A percentile compares a stretch with the other conserved stretches of the same genome.
Conservation (phyloP, 2,113 vertebrate genomes). For the Xenus cinereus region DNA sequence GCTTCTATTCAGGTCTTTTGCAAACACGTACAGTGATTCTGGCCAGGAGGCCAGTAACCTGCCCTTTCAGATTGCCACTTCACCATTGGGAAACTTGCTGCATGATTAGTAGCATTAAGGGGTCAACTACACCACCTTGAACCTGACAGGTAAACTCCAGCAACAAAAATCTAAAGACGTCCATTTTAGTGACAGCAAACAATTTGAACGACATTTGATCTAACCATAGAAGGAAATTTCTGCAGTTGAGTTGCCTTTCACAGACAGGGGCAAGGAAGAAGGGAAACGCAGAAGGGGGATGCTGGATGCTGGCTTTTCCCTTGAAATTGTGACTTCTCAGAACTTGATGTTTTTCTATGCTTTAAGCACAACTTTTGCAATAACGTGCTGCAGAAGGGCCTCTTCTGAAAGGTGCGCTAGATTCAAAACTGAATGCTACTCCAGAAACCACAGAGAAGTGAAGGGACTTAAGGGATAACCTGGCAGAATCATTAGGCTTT, state of each 20-base stretch:
- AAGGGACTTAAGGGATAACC: neutral
- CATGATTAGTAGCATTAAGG: neutral
- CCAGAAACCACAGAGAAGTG: neutral
- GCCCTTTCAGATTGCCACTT: neutral
- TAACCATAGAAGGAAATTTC: neutral
- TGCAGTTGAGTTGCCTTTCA: neutral
- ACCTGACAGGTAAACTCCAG: neutral
- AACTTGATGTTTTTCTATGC: neutral
- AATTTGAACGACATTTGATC: neutral
- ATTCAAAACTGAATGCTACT: neutral
- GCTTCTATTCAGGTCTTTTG: neutral
- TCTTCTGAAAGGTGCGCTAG: neutral
- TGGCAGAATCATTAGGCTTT: neutral
- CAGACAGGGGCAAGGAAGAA: neutral
- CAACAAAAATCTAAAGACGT: neutral
- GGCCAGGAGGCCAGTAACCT: neutral
- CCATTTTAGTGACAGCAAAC: conserved; percentile 10
- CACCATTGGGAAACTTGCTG: neutral
- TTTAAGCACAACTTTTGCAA: neutral
- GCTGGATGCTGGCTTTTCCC: neutral
- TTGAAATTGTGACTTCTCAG: neutral
- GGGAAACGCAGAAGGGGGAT: neutral
- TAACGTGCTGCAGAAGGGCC: neutral
- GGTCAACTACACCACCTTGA: neutral
- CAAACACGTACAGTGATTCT: neutral